Conservation (phyloP, 1,140 invertebrate genomes). For the Bombus terrestris region DNA sequence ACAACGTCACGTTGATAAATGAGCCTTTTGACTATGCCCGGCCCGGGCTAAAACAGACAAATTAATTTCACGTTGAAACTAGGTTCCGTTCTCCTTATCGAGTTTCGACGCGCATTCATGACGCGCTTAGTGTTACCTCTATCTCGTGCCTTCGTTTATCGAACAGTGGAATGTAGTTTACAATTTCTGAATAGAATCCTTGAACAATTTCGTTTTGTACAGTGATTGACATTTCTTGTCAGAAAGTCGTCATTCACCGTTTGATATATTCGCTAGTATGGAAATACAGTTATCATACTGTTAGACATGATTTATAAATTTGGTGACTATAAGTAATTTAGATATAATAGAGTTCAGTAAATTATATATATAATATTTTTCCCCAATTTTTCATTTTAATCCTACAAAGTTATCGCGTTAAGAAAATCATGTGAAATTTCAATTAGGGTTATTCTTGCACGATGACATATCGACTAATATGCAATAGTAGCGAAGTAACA, state of each 20-base stretch:
- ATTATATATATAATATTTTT: no score
- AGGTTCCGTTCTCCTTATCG: conserved; percentile 7
- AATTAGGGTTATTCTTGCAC: no score
- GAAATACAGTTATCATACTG: no score
- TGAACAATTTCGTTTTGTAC: background rate
- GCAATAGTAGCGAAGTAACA: no score
- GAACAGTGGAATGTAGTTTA: conserved; percentile 1
- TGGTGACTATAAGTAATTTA: no score
- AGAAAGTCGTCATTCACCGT: background rate
- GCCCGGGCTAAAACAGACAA: conserved; percentile 33
- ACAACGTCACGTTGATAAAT: conserved; percentile 54
- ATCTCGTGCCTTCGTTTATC: no score
- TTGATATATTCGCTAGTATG: background rate
- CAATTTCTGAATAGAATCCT: background rate
- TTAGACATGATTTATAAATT: no score
- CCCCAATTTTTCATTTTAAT: no score
- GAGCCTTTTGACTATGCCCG: conserved; percentile 28
- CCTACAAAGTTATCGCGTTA: no score
- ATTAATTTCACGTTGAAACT: conserved; percentile 40
- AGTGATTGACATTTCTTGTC: conserved; percentile 22
- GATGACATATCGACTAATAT: no score
- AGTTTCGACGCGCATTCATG: conserved; percentile 1
- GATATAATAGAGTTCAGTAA: no score
- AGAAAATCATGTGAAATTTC: no score
- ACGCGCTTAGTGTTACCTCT: background rate